A percentile compares a stretch with the other conserved stretches of the same genome.
Conservation (phyloP, 1,140 invertebrate genomes). For the Mizuhopecten yessoensis region DNA sequence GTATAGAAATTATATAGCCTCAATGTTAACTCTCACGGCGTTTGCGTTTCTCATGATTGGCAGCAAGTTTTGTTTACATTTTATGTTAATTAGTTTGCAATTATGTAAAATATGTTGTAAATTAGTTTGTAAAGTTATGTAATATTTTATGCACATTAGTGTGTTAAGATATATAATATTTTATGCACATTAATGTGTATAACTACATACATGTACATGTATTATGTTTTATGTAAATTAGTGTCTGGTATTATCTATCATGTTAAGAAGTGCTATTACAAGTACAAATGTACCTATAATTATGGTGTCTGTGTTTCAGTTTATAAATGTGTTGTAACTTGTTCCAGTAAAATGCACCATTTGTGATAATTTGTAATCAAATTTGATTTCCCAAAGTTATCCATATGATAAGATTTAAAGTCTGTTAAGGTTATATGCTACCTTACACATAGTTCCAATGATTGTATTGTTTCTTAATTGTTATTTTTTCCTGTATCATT, state of each 20-base stretch:
- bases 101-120: background rate
- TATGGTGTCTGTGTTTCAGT: background rate
- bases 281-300: too few species aligned
- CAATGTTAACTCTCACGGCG: background rate
- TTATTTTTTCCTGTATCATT: too few species aligned
- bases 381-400: background rate
- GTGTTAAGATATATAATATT: too few species aligned
- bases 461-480: too few species aligned
- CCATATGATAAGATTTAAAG: background rate
- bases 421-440: background rate
- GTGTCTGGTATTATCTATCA: too few species aligned
- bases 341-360: background rate
- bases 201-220: too few species aligned
- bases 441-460: too few species aligned
- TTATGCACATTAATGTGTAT: too few species aligned
- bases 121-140: background rate
- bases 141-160: too few species aligned
- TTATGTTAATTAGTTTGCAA: background rate
- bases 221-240: too few species aligned
- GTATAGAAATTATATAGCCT: background rate
- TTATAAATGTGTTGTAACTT: background rate
- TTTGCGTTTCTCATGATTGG: slow-evolving; percentile 6
- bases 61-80: background rate
- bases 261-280: background rate
- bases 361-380: background rate